Conservation (phyloP, 1,140 invertebrate genomes). For the Trissolcus basalis region DNA sequence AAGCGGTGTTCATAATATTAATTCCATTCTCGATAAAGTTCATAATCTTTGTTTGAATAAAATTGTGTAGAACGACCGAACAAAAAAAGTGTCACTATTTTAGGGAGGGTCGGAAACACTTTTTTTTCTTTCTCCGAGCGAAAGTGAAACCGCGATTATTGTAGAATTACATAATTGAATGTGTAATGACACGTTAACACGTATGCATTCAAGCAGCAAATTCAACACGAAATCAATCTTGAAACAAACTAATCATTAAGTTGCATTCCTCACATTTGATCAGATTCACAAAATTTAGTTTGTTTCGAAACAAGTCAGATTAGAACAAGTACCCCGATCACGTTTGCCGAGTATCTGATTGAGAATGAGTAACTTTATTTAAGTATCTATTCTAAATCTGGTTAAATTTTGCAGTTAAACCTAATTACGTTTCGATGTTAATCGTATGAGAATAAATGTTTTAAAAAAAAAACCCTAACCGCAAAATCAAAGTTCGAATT, state of each 20-base stretch:
- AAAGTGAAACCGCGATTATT: conserved; percentile 21
- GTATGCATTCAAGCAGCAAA: conserved; percentile 36
- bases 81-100: conserved; percentile 3
- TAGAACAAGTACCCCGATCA: conserved; percentile 37
- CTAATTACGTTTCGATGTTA: conserved; percentile 29
- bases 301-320: conserved; percentile 41
- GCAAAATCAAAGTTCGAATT: conserved; percentile 6
- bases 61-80: conserved; percentile 13
- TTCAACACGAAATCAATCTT: conserved; percentile 29
- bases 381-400: conserved; percentile 34
- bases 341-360: conserved; percentile 31
- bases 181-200: conserved; percentile 39
- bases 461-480: not conserved
- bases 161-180: conserved; percentile 30
- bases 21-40: too few relatives aligned
- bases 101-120: not conserved
- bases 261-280: conserved; percentile 29
- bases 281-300: conserved; percentile 44
- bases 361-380: conserved; percentile 45
- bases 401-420: conserved; percentile 17
- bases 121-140: conserved; percentile 1
- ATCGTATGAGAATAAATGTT: conserved; percentile 29
- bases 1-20: too few relatives aligned
- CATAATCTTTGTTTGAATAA: conserved; percentile 5
- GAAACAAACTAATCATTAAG: conserved; percentile 43